A percentile compares a stretch with the other conserved stretches of the same genome.
Conservation (phyloP, 2,888 invertebrate genomes). For the Eilema depressum region DNA sequence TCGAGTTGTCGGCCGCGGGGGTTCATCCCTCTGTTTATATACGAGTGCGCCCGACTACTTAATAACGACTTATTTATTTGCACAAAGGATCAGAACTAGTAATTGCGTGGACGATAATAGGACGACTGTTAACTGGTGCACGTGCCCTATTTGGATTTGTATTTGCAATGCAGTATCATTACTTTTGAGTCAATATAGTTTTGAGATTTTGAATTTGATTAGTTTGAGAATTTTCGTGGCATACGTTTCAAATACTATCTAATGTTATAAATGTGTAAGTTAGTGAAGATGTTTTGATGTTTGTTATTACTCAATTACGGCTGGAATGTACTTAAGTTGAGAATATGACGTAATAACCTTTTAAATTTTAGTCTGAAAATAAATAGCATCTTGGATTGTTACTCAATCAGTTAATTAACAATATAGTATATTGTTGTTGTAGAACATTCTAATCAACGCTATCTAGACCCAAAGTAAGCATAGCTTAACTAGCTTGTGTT, state of each 20-base stretch:
- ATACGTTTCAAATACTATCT: not conserved
- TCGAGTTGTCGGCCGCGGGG: constrained; percentile 43
- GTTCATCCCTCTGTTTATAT: constrained; percentile 67
- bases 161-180: constrained; percentile 38
- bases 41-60: constrained; percentile 65
- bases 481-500: too few relatives aligned
- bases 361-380: too few relatives aligned
- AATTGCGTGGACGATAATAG: constrained; percentile 73
- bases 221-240: not conserved
- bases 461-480: too few relatives aligned
- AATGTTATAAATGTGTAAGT: too few relatives aligned
- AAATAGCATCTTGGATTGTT: too few relatives aligned
- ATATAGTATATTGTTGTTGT: too few relatives aligned
- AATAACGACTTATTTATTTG: constrained; percentile 80
- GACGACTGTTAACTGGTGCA: constrained; percentile 73
- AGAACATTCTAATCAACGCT: too few relatives aligned
- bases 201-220: not conserved
- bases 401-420: too few relatives aligned
- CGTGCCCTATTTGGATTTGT: constrained; percentile 37
- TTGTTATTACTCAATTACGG: too few relatives aligned
- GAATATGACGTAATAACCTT: too few relatives aligned
- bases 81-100: constrained; percentile 68
- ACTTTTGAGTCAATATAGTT: constrained; percentile 30
- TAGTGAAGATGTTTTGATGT: too few relatives aligned
- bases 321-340: too few relatives aligned